Base-by-base conservation (phyloP, 2,797 vertebrate genomes). In the Iguana delicatissima region DNA sequence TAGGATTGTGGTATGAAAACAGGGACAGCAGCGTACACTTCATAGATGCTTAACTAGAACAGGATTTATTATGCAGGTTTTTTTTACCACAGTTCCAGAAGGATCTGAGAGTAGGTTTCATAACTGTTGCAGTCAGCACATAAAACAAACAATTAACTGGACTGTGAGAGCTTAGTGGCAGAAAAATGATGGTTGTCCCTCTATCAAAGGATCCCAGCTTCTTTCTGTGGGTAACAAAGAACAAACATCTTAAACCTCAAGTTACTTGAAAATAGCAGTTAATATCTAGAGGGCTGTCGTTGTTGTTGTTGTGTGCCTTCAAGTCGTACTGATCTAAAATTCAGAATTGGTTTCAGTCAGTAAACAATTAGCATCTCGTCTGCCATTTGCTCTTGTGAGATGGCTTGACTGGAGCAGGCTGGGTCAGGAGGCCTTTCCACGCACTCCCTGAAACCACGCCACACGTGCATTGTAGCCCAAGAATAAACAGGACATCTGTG, bases 21-120 rank as follows among this genome's bases (percentile, higher is more conserved):
- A 6, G 73, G 29, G 2, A 89, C 24, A 59, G n/a, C 35, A 55
- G 46, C 73, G 14, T 80, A 46, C 52, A 73, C 42, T 38, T 77
- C 62, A 85, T 52, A 38, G 52, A 35, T 9, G 29, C 38, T 72
- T 90, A 72, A 86, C n/a, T 24, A 38, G 83, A 76, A n/a, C 38
- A 81, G 67, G 67, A 86, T 81, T 85, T 46, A 85, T 85, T 81
- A 85, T 46, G 76, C 26, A 80, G 57, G 20, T 59, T 59, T 69
- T 90, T 81, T 86, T 62, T 74, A 82, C 6, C 32, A 50, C 32
- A 74, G 29, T 38, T 62, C 13, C 74, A 69, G 24, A 86, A 86
- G 38, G 55, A 46, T 62, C 67, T 82, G 13, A 32, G 32, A 13
- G 57, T 74, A 80, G 24, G 79, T 89, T 89, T 74, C 52, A 64